Evolutionary conservation across 1,140 invertebrate genomes (phyloP), one percentile per base, ranked within the genome.

Genomic region (Drosophila tsacasi): DNA sequence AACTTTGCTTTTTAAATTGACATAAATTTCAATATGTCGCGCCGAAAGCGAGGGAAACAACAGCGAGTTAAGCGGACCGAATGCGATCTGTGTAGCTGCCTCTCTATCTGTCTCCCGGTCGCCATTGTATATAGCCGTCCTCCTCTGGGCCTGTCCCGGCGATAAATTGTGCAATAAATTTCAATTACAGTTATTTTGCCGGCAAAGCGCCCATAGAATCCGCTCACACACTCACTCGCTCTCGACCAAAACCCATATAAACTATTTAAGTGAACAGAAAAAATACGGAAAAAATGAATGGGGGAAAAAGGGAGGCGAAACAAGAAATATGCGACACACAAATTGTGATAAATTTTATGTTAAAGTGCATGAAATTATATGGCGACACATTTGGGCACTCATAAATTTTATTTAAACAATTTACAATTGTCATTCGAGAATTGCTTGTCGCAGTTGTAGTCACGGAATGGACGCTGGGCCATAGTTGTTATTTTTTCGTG

Each of bases 1-100:
- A 90, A 90, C 85, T 90, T 90, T 90, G 85, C 86, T 90, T 90
- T 90, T 90, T 90, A 90, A 90, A 90, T 90, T 90, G 85, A 90
- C 86, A 90, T 90, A 85, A 90, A 90, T 90, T 90, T 90, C 86
- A 90, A 90, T 90, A 85, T 90, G 85, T 82, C 76, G 75, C 83
- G 47, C 30, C 50, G 61, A 49, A 47, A 76, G 61, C 65, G 61
- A 59, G 52, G 64, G 52, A 85, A 62, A 66, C 61, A 80, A 68
- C 61, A n/a, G 62, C 79, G 52, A 73, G 75, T 61, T 68, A 77
- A 77, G 58, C 76, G 59, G 46, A 66, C 78, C 65, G 50, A 76
- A 58, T 52, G 55, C 71, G 64, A 80, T 68, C 67, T 52, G 19
- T 52, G n/a, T 39, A 19, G 50, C 47, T 54, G 47, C 23, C 17